phyloP scores from a whole-genome alignment of 2,113 vertebrate species.

The Limanda limanda region DNA sequence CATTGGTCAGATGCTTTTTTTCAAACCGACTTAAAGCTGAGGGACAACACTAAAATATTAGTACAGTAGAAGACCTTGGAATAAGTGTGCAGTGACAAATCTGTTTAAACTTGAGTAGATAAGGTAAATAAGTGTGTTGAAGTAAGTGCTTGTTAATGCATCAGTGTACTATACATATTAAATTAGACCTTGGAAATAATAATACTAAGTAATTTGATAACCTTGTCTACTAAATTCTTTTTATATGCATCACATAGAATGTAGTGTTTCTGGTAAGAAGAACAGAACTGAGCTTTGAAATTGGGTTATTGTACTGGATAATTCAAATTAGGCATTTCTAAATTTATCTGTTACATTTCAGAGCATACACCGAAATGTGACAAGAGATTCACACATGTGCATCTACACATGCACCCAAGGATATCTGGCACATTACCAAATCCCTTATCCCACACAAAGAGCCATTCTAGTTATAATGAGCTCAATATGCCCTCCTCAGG shows the following conservation, averaged over 20 bases:
- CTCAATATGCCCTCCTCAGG: conserved; percentile 83
- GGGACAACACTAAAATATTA: too few relatives aligned
- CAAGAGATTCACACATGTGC: conserved; percentile 50
- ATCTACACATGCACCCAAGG: conserved; percentile 70
- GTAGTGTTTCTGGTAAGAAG: background rate
- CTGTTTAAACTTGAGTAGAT: too few relatives aligned
- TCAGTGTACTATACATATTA: background rate
- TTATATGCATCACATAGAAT: background rate
- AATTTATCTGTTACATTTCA: conserved; percentile 16
- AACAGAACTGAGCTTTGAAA: background rate
- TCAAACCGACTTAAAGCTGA: too few relatives aligned
- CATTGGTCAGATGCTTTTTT: too few relatives aligned
- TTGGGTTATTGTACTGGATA: background rate
- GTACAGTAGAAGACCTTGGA: too few relatives aligned
- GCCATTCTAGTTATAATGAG: conserved; percentile 85
- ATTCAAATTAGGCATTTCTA: background rate
- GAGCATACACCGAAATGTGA: conserved; percentile 14
- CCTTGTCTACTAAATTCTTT: background rate
- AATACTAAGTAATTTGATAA: background rate
- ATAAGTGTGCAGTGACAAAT: too few relatives aligned
- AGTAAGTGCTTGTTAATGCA: too few relatives aligned
- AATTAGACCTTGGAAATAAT: background rate
- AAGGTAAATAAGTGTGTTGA: too few relatives aligned
- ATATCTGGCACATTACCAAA: conserved; percentile 77
- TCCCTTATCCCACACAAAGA: conserved; percentile 79